Percentiles rank a stretch among this genome's conserved stretches.
phyloP scores from a whole-genome alignment of 2,797 vertebrate species.

The Rhinophrynus dorsalis region DNA sequence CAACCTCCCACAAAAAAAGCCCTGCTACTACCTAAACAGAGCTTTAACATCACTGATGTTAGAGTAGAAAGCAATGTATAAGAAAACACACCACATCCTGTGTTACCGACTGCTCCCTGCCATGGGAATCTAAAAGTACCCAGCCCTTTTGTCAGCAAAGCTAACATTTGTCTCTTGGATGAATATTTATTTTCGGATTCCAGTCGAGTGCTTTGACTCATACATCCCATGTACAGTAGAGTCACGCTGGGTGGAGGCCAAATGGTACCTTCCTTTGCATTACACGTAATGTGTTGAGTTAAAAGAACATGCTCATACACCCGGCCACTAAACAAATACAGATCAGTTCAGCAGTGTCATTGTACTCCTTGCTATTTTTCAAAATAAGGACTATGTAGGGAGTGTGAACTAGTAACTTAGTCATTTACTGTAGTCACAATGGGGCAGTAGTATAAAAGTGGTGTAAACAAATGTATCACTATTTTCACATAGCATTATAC shows the following conservation, averaged over 20 bases:
- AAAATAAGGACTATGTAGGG: slow-evolving; percentile 3
- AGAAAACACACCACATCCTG: slow-evolving; percentile 3
- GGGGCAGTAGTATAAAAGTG: too few relatives aligned
- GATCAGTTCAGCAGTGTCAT: not conserved
- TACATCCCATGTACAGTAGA: slow-evolving; percentile 52
- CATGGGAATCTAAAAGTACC: slow-evolving; percentile 20
- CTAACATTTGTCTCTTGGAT: slow-evolving; percentile 50
- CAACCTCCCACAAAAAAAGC: too few relatives aligned
- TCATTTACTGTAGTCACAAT: not conserved
- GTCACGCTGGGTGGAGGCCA: slow-evolving; percentile 34
- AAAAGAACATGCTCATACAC: slow-evolving; percentile 9
- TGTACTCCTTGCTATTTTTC: slow-evolving; percentile 1
- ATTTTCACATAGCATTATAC: too few relatives aligned
- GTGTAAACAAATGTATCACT: too few relatives aligned
- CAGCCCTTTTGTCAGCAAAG: slow-evolving; percentile 27
- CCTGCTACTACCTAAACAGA: too few relatives aligned
- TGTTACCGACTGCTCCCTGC: not conserved
- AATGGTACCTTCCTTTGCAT: slow-evolving; percentile 16
- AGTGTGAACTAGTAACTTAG: slow-evolving; percentile 12
- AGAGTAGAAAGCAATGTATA: not conserved
- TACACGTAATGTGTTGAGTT: slow-evolving; percentile 19
- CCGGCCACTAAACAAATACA: slow-evolving; percentile 15
- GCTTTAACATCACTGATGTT: too few relatives aligned
- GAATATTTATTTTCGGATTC: slow-evolving; percentile 46
- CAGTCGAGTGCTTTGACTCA: slow-evolving; percentile 46